Conservation (phyloP, 23 tunicate genomes). For the Styela clava region DNA sequence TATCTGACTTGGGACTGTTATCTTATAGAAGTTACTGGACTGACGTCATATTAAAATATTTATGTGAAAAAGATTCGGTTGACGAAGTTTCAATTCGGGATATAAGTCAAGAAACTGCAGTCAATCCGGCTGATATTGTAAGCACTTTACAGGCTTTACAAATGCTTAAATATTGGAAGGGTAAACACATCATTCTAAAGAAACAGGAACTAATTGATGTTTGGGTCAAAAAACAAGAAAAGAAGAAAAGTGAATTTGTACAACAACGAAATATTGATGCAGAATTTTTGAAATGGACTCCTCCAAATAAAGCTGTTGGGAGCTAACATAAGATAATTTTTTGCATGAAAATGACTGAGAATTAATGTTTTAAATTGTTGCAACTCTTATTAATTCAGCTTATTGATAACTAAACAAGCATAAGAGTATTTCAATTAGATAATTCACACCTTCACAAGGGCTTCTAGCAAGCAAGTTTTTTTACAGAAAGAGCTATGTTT, state of each 20-base stretch:
- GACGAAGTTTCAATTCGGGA: constrained; percentile 68
- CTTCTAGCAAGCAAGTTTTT: too few species aligned
- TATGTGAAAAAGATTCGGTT: constrained; percentile 39
- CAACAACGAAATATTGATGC: constrained; percentile 57
- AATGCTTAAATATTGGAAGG: constrained; percentile 96
- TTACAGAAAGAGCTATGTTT: too few species aligned
- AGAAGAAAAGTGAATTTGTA: constrained; percentile 45
- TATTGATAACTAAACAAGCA: too few species aligned
- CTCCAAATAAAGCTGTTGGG: constrained; percentile 28
- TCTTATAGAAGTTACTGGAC: constrained; percentile 95
- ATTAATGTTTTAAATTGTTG: too few species aligned
- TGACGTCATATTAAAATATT: constrained; percentile 71
- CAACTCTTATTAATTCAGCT: too few species aligned
- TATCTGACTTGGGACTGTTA: constrained; percentile 84
- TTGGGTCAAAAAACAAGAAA: constrained; percentile 53
- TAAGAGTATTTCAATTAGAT: too few species aligned
- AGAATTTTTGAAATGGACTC: constrained; percentile 68
- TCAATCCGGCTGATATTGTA: constrained; percentile 82
- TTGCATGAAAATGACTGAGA: too few species aligned
- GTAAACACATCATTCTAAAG: constrained; percentile 90
- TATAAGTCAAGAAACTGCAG: constrained; percentile 84
- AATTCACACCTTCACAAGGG: too few species aligned
- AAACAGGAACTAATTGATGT: constrained; percentile 63
- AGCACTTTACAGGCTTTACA: constrained; percentile 89
- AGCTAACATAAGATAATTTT: constrained; percentile 1